Evolutionary conservation across 2,888 invertebrate genomes (phyloP), one percentile per base, ranked within the genome.

Genomic region (Rotaria socialis): DNA sequence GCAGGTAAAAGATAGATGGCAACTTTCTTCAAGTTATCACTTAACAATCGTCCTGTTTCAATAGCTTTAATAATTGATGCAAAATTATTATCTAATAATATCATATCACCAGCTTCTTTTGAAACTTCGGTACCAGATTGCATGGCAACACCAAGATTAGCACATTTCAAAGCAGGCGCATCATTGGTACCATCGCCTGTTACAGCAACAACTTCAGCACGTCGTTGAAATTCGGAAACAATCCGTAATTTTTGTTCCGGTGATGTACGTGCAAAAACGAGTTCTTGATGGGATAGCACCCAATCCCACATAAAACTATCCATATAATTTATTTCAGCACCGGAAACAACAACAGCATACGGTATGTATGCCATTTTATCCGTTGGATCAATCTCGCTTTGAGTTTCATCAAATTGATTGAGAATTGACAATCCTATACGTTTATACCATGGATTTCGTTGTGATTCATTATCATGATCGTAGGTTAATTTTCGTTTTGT

Each of bases 61-160:
- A 86, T 86, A 24, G 86, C 86, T n/a, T 27, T 19, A 10, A 89
- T 89, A 84, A 89, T 89, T 16, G 89, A 88, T 19, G 88, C 88
- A 84, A 88, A 89, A 85, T 88, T 88, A 84, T 88, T 88, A 84
- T 88, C 88, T n/a, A 88, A 80, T 27, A 88, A 60, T 43, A 88
- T 88, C 88, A 88, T 88, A 85, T 88, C 88, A 67, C 88, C 89
- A 19, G 89, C 89, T 86, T 89, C 88, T 91, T 96, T 96, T 87
- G 96, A 96, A 75, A 96, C 96, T 91, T 96, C 96, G 50, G 96
- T 96, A 85, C 96, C 50, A 8, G 50, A 52, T 84, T 84, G 35
- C 50, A 52, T 52, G 1, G 50, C 84, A 19, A 84, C n/a, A 84
- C 52, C 50, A 16, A 84, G 84, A 84, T 52, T 16, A 16, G 52